phyloP scores from a whole-genome alignment of 23 tunicate genomes.

The Pegea sp. region DNA sequence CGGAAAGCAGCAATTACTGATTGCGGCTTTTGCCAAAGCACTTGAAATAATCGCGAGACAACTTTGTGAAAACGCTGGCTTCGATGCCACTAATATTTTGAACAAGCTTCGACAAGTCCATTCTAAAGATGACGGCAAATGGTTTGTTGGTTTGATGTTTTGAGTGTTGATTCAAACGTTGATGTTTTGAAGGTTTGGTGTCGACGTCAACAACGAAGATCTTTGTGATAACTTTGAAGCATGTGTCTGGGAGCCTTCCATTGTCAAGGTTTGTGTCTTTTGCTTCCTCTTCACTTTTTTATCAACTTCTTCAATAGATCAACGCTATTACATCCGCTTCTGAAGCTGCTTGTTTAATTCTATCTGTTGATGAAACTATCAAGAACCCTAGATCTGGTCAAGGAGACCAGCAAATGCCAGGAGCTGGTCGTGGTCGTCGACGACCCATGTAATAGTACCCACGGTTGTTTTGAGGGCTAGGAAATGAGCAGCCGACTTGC shows the following conservation, averaged over 20 bases:
- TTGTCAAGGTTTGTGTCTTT: conserved; percentile 37
- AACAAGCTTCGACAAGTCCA: conserved; percentile 87
- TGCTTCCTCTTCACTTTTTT: neutral
- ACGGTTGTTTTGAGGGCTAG: too few species aligned
- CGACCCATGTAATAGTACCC: conserved; percentile 33
- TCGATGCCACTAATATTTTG: conserved; percentile 86
- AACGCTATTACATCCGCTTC: conserved; percentile 88
- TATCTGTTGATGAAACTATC: conserved; percentile 93
- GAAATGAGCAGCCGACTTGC: too few species aligned
- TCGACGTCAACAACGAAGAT: conserved; percentile 95
- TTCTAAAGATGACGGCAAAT: conserved; percentile 32
- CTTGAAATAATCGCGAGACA: conserved; percentile 78
- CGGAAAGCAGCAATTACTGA: conserved; percentile 87
- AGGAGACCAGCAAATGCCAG: conserved; percentile 39
- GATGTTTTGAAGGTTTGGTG: conserved; percentile 31
- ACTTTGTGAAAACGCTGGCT: conserved; percentile 96
- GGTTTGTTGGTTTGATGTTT: conserved; percentile 7
- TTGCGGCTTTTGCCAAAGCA: conserved; percentile 91
- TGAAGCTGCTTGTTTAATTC: conserved; percentile 89
- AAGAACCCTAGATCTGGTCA: conserved; percentile 84
- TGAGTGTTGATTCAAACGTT: neutral
- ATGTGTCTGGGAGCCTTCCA: conserved; percentile 96
- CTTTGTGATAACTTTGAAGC: conserved; percentile 73
- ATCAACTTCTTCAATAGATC: conserved; percentile 6
- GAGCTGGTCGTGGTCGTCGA: conserved; percentile 68